A percentile compares a stretch with the other conserved stretches of the same genome.
Evolutionary conservation across 2,113 vertebrate species (phyloP).

Genomic region (Phalacrocorax pelagicus): DNA sequence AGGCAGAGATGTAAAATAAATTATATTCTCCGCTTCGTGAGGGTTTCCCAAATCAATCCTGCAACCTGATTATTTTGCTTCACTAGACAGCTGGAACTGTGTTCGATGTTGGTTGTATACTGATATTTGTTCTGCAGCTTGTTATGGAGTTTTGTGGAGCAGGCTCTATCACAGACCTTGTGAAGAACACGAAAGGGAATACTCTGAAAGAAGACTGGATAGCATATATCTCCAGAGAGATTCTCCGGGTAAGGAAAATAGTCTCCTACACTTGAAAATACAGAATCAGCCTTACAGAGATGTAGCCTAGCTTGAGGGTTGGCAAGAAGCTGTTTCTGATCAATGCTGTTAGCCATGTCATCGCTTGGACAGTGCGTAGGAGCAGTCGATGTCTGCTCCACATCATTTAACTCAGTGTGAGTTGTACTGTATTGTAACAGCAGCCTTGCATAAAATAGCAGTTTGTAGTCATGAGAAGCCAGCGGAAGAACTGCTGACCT

Average conservation of each 20-base stretch:
- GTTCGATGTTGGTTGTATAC: not conserved
- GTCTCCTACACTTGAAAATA: not conserved
- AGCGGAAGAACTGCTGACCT: not conserved
- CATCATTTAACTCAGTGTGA: not conserved
- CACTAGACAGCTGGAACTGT: not conserved
- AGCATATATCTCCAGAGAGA: conserved; percentile 97
- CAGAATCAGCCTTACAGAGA: not conserved
- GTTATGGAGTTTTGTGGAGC: conserved; percentile 99
- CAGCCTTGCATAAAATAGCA: conserved; percentile 2
- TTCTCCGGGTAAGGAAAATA: conserved; percentile 84
- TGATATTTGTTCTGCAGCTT: conserved; percentile 77
- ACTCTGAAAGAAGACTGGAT: conserved; percentile 99
- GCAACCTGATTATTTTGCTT: not conserved
- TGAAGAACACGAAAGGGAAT: conserved; percentile 99
- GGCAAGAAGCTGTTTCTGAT: conserved; percentile 37
- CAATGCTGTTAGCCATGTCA: not conserved
- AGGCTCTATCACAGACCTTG: conserved; percentile 96
- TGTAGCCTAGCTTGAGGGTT: not conserved
- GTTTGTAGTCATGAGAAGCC: not conserved
- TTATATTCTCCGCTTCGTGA: not conserved
- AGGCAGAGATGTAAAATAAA: not conserved
- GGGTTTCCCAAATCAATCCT: not conserved
- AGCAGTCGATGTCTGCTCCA: not conserved
- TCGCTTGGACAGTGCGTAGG: not conserved
- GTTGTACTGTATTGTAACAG: not conserved